These are phyloP conservation scores for Ormyrus rosae DNA, from an alignment of 2,888 invertebrate genomes.

Conservation along the genomic window DNA sequence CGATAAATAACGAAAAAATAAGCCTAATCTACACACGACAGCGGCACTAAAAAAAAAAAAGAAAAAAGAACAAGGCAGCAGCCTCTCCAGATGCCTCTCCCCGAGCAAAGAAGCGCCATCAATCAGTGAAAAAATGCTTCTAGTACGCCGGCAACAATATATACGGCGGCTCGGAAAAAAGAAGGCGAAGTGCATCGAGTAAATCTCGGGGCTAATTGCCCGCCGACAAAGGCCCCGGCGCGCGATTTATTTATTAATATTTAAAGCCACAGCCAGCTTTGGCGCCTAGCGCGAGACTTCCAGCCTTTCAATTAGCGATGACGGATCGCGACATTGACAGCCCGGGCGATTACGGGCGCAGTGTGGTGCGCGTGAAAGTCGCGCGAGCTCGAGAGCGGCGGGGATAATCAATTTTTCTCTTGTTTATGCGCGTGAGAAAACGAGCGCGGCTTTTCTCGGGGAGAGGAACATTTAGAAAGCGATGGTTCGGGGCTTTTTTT, in stretches of 20 bases:
- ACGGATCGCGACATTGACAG: constrained; percentile 48
- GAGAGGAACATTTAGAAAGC: constrained; percentile 44
- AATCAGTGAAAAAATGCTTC: too few species aligned
- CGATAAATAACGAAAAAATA: too few species aligned
- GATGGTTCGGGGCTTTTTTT: too few species aligned
- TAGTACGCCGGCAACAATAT: too few species aligned
- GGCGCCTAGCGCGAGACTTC: constrained; percentile 12
- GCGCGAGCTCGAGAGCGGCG: not conserved
- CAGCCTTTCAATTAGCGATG: constrained; percentile 41
- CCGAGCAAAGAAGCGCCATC: too few species aligned
- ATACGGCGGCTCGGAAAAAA: too few species aligned
- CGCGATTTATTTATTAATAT: constrained; percentile 35
- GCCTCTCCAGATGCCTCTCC: too few species aligned
- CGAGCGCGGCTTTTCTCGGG: not conserved
- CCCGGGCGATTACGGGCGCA: constrained; percentile 5
- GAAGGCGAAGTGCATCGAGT: constrained; percentile 58
- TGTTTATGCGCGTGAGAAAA: constrained; percentile 50
- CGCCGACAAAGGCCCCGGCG: constrained; percentile 68
- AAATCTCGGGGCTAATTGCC: constrained; percentile 74
- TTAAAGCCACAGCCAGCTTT: constrained; percentile 7
- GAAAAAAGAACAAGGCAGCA: too few species aligned
- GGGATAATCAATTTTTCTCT: constrained; percentile 42
- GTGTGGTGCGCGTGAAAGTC: constrained; percentile 34
- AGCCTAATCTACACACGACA: too few species aligned
- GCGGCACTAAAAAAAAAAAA: too few species aligned